Conservation (phyloP, 2,113 vertebrate species). For the Notiomystis cincta region DNA sequence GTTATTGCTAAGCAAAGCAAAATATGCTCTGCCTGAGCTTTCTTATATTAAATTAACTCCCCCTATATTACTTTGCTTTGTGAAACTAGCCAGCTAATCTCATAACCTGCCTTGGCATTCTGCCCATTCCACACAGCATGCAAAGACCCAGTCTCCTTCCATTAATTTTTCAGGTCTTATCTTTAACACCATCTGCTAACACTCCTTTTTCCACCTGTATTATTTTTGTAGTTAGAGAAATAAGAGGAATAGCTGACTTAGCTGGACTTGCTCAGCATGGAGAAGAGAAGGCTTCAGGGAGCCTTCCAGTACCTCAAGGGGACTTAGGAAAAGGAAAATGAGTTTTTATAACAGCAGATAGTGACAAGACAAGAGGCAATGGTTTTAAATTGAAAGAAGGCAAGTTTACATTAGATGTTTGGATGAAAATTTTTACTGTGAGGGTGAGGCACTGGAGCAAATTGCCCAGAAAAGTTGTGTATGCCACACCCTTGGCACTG, state of each 20-base stretch:
- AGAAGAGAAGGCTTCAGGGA: neutral
- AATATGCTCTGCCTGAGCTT: neutral
- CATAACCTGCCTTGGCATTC: accelerated
- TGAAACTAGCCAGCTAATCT: neutral
- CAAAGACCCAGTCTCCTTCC: neutral
- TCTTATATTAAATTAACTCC: neutral
- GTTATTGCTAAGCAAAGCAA: neutral
- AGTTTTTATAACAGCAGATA: neutral
- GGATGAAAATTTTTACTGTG: neutral
- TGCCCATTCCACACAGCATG: neutral
- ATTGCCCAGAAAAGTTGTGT: neutral
- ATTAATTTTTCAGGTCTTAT: neutral
- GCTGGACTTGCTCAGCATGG: neutral
- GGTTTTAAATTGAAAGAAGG: neutral
- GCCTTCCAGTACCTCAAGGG: neutral
- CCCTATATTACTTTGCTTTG: neutral
- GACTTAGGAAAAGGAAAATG: neutral
- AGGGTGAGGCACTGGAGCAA: neutral
- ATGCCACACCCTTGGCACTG: too few species aligned
- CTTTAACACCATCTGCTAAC: neutral
- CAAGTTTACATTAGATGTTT: neutral
- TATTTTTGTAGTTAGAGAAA: neutral
- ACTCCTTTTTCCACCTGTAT: accelerated
- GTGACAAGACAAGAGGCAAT: neutral
- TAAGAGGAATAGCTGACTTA: neutral